Percentiles rank a stretch among this genome's conserved stretches.
phyloP scores from a whole-genome alignment of 2,113 vertebrate species.

The Saccopteryx leptura region DNA sequence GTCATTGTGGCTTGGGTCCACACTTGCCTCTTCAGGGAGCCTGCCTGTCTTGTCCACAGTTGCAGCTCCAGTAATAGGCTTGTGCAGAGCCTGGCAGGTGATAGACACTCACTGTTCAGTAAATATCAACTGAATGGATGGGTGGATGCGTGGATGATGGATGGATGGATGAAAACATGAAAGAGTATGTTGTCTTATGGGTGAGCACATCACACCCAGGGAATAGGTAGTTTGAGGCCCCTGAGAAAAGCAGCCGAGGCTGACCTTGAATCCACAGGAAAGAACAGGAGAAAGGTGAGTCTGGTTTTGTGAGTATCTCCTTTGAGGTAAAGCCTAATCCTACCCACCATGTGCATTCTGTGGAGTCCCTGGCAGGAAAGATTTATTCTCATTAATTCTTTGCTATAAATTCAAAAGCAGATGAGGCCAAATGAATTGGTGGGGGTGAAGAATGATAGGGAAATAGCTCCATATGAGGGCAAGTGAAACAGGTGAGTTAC shows the following conservation, averaged over 20 bases:
- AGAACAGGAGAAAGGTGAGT: background rate
- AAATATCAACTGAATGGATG: background rate
- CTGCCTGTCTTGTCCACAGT: background rate
- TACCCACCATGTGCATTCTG: background rate
- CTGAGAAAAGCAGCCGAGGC: background rate
- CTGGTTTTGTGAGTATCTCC: background rate
- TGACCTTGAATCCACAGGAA: background rate
- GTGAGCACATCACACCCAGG: background rate
- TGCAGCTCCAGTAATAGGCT: background rate
- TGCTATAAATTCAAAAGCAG: constrained; percentile 6
- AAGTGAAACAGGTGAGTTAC: background rate
- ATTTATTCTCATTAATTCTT: constrained; percentile 36
- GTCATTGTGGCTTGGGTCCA: background rate
- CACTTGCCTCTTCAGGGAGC: background rate
- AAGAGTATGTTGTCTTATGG: background rate
- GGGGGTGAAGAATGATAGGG: background rate
- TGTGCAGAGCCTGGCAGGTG: background rate
- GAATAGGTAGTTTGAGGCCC: background rate
- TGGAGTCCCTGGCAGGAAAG: background rate
- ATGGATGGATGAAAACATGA: background rate
- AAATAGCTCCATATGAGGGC: background rate
- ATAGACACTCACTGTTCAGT: background rate
- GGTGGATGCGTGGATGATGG: no score
- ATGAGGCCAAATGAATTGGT: background rate
- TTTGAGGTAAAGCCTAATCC: background rate